Base-by-base conservation (phyloP, 2,888 invertebrate species). In the Epistrophella euchroma region DNA sequence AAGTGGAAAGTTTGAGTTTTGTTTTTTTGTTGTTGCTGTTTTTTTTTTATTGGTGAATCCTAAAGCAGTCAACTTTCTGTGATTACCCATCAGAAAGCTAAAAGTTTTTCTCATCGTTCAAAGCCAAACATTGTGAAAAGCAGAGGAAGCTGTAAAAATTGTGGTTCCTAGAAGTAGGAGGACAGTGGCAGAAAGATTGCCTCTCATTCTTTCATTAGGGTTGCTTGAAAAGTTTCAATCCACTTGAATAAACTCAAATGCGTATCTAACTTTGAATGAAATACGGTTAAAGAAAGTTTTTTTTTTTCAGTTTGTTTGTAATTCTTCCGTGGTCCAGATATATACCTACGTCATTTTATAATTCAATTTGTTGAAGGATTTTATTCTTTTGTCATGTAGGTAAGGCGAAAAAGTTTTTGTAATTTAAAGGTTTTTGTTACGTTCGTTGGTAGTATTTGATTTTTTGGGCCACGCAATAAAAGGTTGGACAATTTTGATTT, bases 281-380 rank as follows among this genome's bases (percentile, higher is more conserved):
- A 72, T 56, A 70, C 62, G 66, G 66, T 58, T 43, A 47, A 55
- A 35, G 28, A 47, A 64, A 37, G 35, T 56, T 47, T 17, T 17
- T 50, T 35, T 15, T 32, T 1, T 45, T 62, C 56, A 40, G 32
- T 75, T 28, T 17, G 19, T 22, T 19, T 50, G 68, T 77, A 45
- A 62, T 72, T 68, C 52, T 50, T 78, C 28, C 73, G 68, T 77
- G 66, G 60, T 60, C 32, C 32, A 32, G 9, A 32, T 32, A 32
- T 32, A 7, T 28, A 28, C 4, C 4, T 28, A 64, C 79, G 71
- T 71, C 40, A 70, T 74, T 79, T 79, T 79, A 79, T 84, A 84
- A 84, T 84, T 84, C 84, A 79, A 84, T 84, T 84, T 75, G 74
- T 66, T 84, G 32, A 79, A 79, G 78, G 74, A 84, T 79, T 5